Base-by-base conservation (phyloP, 2,113 vertebrate genomes). In the Lathamus discolor region DNA sequence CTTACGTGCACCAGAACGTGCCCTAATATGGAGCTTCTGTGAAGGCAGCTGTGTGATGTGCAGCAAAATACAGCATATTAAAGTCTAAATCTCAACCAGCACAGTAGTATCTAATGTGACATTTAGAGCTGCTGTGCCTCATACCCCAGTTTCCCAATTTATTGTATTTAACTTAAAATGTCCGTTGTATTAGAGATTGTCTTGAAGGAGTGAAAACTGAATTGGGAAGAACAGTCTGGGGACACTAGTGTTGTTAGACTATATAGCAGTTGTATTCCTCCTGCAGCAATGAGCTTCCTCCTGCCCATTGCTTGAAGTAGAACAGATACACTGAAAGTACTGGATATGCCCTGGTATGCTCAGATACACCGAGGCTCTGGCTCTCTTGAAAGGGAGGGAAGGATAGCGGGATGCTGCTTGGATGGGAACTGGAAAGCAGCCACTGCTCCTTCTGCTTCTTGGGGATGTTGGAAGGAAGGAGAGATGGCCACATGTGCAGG, bases 41-140 rank as follows among this genome's bases (percentile, higher is more conserved):
- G 94, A 88, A 97, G 97, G 88, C 78, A 83, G 83, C 86, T 80
- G 92, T 22, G 81, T 69, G 79, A 62, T 22, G 28, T 76, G 28
- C 68, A 97, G 88, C 82, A 22, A 89, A 95, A 54, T 7, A 44
- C 19, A 51, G 92, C 95, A 74, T 96, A 97, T 98, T 97, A 97
- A 98, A 98, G 93, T 89, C 78, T 69, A 91, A 96, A 83, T 96
- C 96, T 93, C 95, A 93, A 67, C 79, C 90, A 97, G 67, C 91
- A 82, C 87, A 66, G 35, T 77, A 6, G 48, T 43, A 90, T 97
- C 95, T 96, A 87, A 91, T 31, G 64, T 96, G 96, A 94, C 97
- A 96, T 96, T 84, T 84, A 70, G 94, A 97, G 96, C 95, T 28
- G 33, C 96, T 87, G 81, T 95, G 94, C 96, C 95, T 93, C 91